Evolutionary conservation across 2,113 vertebrate genomes (phyloP).

Genomic region (Tragelaphus scriptus): DNA sequence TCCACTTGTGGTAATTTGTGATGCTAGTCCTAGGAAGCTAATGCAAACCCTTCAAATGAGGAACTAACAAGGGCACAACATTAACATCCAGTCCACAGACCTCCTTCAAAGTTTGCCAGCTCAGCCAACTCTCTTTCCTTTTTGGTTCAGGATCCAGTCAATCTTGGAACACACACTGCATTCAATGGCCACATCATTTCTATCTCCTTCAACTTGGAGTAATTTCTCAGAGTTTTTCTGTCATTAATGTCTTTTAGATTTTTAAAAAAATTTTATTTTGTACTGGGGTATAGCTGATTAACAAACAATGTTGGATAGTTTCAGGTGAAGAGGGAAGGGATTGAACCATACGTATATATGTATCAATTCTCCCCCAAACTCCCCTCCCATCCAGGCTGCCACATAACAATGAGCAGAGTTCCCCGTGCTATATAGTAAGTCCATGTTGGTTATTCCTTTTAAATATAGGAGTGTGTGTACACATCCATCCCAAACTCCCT

Average conservation of each 20-base stretch:
- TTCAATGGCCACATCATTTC: neutral
- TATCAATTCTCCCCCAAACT: neutral
- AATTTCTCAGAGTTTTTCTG: neutral
- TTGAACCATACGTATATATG: neutral
- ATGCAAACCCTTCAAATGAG: neutral
- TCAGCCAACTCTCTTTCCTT: neutral
- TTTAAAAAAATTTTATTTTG: neutral
- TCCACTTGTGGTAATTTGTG: neutral
- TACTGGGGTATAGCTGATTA: neutral
- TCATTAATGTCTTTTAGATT: neutral
- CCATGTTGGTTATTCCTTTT: neutral
- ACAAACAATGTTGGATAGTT: neutral
- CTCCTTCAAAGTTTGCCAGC: neutral
- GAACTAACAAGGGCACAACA: neutral
- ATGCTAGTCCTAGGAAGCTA: neutral
- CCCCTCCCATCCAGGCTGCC: neutral
- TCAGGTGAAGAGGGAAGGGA: neutral
- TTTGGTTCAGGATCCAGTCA: neutral
- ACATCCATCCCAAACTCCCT: neutral
- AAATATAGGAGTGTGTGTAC: neutral
- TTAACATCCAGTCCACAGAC: neutral
- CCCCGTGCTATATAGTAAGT: neutral
- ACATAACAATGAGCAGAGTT: neutral
- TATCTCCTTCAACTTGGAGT: neutral
- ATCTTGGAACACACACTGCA: neutral